Evolutionary conservation across 2,113 vertebrate genomes (phyloP).

Genomic region (Neopipo cinnamomea): DNA sequence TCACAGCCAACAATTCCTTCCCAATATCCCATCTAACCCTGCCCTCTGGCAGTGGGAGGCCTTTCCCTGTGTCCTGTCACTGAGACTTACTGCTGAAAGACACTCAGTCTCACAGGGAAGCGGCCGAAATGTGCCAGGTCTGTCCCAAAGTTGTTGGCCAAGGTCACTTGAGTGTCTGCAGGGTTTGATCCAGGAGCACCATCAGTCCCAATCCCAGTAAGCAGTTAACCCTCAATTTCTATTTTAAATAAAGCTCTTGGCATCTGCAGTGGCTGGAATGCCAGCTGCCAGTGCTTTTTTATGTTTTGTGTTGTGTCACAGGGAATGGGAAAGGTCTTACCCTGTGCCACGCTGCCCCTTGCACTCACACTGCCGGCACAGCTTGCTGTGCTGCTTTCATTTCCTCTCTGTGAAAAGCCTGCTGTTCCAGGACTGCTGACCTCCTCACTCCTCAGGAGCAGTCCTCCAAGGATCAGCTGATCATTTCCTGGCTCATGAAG

Average conservation of each 20-base stretch:
- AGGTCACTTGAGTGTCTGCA: neutral
- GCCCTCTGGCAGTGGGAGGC: neutral
- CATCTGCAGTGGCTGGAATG: neutral
- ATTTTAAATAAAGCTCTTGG: neutral
- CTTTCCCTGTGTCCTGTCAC: neutral
- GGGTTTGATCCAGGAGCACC: neutral
- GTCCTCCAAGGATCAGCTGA: neutral
- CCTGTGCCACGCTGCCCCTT: neutral
- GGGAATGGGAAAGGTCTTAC: neutral
- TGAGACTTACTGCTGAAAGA: neutral
- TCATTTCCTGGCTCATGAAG: neutral
- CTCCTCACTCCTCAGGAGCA: fast-evolving
- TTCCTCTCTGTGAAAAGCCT: neutral
- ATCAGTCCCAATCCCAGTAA: neutral
- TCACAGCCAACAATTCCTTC: neutral
- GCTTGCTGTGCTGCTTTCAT: neutral
- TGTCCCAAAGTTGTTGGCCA: neutral
- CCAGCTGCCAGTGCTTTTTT: neutral
- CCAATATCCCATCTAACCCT: neutral
- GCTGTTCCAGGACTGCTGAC: neutral
- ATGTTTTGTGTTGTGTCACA: neutral
- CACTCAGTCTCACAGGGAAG: fast-evolving
- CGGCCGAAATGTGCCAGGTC: neutral
- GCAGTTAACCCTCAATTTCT: neutral
- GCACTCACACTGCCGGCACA: neutral